Conservation (phyloP, 1,140 invertebrate genomes). For the Bombyx mori region ASM3026992v2 NC_085132.1:11505501-11506000, state of each 20-base stretch:
- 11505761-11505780: background rate
- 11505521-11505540: too few species aligned
- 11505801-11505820: constrained; percentile 12
- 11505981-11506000: constrained; percentile 52
- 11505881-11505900: constrained; percentile 24
- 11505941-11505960: constrained; percentile 48
- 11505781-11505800: constrained; percentile 8
- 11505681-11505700: too few species aligned
- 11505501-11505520: too few species aligned
- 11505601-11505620: too few species aligned
- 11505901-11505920: constrained; percentile 22
- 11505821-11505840: constrained; percentile 23
- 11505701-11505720: too few species aligned
- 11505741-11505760: background rate
- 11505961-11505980: constrained; percentile 41
- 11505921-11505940: constrained; percentile 46
- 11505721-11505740: background rate
- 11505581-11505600: too few species aligned
- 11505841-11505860: constrained; percentile 19
- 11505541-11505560: too few species aligned
- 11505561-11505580: too few species aligned
- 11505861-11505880: constrained; percentile 12
- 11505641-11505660: too few species aligned
- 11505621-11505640: too few species aligned
- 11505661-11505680: too few species aligned